Evolutionary conservation across 2,888 invertebrate species (phyloP).

Genomic region (Hypena proboscidalis): DNA sequence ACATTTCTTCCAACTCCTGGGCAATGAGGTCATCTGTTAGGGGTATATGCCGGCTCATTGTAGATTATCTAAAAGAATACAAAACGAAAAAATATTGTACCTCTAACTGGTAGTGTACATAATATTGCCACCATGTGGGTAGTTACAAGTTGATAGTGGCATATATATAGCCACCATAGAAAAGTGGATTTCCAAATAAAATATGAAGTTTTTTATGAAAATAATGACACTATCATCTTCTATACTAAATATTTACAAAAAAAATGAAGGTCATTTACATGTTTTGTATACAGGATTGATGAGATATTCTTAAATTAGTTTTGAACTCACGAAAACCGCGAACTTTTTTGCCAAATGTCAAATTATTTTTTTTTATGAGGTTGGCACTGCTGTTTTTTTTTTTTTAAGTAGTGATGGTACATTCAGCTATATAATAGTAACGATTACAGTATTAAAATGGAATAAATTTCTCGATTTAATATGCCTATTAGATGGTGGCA

Average conservation of each 20-base stretch:
- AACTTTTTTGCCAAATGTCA: no score
- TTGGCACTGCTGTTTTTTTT: no score
- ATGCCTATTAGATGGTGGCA: no score
- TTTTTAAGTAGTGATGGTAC: conserved; percentile 4
- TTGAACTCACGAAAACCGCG: no score
- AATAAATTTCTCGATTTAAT: no score
- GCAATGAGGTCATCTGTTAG: conserved; percentile 7
- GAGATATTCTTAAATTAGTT: no score
- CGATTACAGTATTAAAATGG: conserved; percentile 5
- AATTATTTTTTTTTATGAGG: no score
- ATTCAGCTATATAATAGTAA: conserved; percentile 2
- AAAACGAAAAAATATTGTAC: neutral
- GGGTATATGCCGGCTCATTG: conserved; percentile 3
- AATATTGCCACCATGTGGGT: conserved; percentile 7
- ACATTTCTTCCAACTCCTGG: conserved; percentile 21
- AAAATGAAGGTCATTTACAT: no score
- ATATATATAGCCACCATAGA: conserved; percentile 11
- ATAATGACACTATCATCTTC: conserved; percentile 1
- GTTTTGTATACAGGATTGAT: no score
- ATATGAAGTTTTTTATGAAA: neutral
- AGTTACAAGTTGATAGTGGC: conserved; percentile 8
- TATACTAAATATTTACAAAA: conserved; percentile 8
- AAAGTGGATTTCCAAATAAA: conserved; percentile 4
- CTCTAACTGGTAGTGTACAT: conserved; percentile 2
- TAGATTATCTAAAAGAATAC: conserved; percentile 1